phyloP scores from a whole-genome alignment of 1,140 invertebrate genomes.

The Lepidurus packardi region DNA sequence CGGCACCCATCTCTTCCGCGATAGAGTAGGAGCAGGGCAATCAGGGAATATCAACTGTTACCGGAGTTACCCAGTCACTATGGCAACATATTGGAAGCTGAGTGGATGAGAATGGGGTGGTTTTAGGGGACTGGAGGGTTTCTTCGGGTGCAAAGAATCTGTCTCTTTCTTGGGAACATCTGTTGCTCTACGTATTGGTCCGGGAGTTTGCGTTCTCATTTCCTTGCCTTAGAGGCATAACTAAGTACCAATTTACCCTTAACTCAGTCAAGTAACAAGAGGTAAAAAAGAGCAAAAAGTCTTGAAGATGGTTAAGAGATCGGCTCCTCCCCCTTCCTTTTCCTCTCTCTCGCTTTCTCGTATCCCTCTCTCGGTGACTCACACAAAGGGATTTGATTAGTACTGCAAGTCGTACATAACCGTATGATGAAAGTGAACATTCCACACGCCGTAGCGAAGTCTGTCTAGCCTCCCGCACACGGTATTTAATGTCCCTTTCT shows the following conservation, averaged over 20 bases:
- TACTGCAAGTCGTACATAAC: slow-evolving; percentile 8
- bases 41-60: slow-evolving; percentile 19
- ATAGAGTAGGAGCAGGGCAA: slow-evolving; percentile 10
- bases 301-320: not conserved
- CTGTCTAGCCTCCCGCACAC: not conserved
- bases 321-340: not conserved
- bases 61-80: slow-evolving; percentile 17
- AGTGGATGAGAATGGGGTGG: not conserved
- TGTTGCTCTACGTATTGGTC: not conserved
- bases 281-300: not conserved
- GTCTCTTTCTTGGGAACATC: not conserved
- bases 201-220: not conserved
- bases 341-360: not conserved
- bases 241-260: not conserved
- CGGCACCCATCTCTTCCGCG: slow-evolving; percentile 16
- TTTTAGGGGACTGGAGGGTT: not conserved
- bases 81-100: slow-evolving; percentile 1
- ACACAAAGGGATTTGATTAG: slow-evolving; percentile 15
- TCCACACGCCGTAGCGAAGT: not conserved
- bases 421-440: slow-evolving; percentile 3
- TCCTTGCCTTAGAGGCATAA: not conserved
- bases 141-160: not conserved
- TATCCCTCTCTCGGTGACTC: not conserved
- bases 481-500: not conserved
- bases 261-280: not conserved